A percentile compares a stretch with the other conserved stretches of the same genome.
Conservation (phyloP, 2,113 vertebrate species). For the Calidris pygmaea region DNA sequence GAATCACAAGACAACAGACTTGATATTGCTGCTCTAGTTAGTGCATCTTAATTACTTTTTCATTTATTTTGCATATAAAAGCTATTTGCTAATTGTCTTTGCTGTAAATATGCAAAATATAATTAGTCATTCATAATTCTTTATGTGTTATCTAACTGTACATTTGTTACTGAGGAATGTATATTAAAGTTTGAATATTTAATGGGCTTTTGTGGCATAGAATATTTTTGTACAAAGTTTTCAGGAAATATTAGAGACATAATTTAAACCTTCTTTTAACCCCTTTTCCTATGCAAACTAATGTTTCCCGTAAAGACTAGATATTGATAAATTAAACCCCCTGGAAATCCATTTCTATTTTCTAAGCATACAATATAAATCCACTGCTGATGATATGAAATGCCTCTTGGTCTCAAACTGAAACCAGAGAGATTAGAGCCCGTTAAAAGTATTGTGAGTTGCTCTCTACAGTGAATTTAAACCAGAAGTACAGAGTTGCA, state of each 20-base stretch:
- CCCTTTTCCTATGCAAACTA: slow-evolving; percentile 70
- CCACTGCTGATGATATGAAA: slow-evolving; percentile 8
- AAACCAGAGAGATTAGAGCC: slow-evolving; percentile 57
- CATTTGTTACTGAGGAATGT: slow-evolving; percentile 84
- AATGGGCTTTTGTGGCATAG: slow-evolving; percentile 72
- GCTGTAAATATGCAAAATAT: slow-evolving; percentile 88
- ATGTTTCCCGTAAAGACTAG: slow-evolving; percentile 37
- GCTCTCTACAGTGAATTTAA: slow-evolving; percentile 22
- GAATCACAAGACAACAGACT: slow-evolving; percentile 87
- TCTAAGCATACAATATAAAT: slow-evolving; percentile 32
- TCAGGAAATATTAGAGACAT: slow-evolving; percentile 70
- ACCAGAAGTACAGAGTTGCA: neutral
- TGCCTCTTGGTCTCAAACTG: slow-evolving; percentile 53
- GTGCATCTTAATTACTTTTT: slow-evolving; percentile 90
- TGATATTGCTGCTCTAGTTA: slow-evolving; percentile 85
- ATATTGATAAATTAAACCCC: slow-evolving; percentile 48
- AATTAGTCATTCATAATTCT: slow-evolving; percentile 89
- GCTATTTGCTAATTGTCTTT: slow-evolving; percentile 89
- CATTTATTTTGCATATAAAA: slow-evolving; percentile 91
- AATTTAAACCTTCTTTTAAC: slow-evolving; percentile 70
- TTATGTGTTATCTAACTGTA: slow-evolving; percentile 87
- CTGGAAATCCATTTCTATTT: slow-evolving; percentile 49
- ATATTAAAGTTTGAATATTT: slow-evolving; percentile 85
- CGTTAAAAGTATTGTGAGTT: slow-evolving; percentile 13
- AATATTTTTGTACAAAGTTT: slow-evolving; percentile 76